Evolutionary conservation across 2,797 vertebrate genomes (phyloP).

Genomic region (Triplophysa yarkandensis): DNA sequence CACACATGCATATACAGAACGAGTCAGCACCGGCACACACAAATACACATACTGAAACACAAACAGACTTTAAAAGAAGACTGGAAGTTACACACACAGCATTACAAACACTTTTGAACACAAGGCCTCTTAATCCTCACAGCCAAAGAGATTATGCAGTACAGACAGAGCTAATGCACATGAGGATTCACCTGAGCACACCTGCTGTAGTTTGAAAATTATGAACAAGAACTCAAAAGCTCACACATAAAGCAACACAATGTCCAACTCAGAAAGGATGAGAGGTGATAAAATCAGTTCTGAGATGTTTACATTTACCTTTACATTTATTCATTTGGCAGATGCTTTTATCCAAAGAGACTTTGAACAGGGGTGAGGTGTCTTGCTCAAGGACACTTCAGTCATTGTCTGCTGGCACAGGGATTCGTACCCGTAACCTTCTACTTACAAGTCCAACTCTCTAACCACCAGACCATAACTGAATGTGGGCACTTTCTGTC

Average conservation of each 20-base stretch:
- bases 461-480: no score
- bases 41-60: neutral
- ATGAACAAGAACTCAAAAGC: slow-evolving; percentile 22
- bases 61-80: neutral
- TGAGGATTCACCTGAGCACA: slow-evolving; percentile 37
- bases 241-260: neutral
- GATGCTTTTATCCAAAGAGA: no score
- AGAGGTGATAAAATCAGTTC: slow-evolving; percentile 1
- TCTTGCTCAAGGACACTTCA: no score
- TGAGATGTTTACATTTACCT: no score
- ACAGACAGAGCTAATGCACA: slow-evolving; percentile 48
- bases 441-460: no score
- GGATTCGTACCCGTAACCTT: no score
- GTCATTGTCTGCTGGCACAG: no score
- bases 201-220: slow-evolving; percentile 14
- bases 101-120: slow-evolving; percentile 17
- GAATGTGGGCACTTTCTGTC: slow-evolving; percentile 6
- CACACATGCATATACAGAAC: neutral
- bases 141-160: slow-evolving; percentile 49
- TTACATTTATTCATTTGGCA: no score
- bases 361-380: no score
- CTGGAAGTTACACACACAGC: neutral
- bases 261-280: neutral
- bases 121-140: slow-evolving; percentile 42
- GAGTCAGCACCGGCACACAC: neutral